A percentile compares a stretch with the other conserved stretches of the same genome.
These are phyloP conservation scores for Barnardius zonarius DNA, from an alignment of 2,113 vertebrate species.

Conservation along the genomic window DNA sequence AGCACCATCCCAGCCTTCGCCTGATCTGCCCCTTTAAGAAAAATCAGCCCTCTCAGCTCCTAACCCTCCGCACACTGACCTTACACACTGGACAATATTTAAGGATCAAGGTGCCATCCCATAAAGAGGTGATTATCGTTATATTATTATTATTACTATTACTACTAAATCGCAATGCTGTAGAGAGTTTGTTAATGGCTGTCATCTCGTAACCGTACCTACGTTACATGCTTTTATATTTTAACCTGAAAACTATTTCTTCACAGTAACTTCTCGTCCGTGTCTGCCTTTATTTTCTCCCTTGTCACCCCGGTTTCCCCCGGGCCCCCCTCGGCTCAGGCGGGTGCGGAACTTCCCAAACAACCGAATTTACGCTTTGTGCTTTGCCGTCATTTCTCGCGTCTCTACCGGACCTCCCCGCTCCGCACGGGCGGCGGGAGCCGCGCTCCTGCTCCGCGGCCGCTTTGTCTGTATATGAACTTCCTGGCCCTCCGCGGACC, in stretches of 20 bases:
- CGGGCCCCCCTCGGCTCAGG: not conserved
- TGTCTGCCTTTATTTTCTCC: not conserved
- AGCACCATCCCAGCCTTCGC: constrained; percentile 57
- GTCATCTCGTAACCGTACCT: not conserved
- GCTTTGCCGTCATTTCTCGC: not conserved
- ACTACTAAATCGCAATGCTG: not conserved
- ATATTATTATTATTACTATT: not conserved
- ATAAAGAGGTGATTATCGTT: constrained; percentile 65
- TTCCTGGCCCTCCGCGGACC: not conserved
- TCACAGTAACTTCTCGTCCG: not conserved
- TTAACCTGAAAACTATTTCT: not conserved
- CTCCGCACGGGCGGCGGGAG: not conserved
- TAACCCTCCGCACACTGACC: constrained; percentile 70
- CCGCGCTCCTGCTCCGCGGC: not conserved
- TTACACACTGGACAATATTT: constrained; percentile 70
- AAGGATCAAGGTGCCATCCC: constrained; percentile 76
- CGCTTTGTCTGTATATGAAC: not conserved
- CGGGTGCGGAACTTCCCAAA: not conserved
- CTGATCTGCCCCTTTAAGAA: constrained; percentile 85
- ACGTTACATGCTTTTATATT: not conserved
- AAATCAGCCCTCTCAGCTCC: constrained; percentile 68
- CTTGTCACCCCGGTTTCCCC: not conserved
- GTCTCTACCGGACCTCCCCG: not conserved
- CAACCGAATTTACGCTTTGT: not conserved
- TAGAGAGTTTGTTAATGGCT: not conserved